Evolutionary conservation across 2,797 vertebrate species (phyloP), one percentile per base, ranked within the genome.

Genomic region (Molossus molossus): DNA sequence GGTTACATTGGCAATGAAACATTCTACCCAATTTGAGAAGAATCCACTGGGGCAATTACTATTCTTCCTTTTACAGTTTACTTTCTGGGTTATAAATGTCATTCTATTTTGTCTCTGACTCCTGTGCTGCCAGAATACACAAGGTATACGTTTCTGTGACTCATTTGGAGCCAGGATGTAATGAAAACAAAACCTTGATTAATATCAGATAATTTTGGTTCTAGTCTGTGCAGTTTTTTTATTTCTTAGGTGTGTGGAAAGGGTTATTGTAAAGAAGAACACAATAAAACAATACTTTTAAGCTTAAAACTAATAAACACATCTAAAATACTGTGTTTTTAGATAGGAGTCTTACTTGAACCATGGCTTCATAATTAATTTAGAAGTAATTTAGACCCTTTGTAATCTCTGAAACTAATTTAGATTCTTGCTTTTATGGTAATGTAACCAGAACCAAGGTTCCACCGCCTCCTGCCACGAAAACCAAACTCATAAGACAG

Each of bases 331-430:
- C 10, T 58, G 17, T 88, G n/a, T 60, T 84, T 93, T 84, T 89
- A 80, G 65, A 57, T 87, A 57, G 65, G 14, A 29, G 12, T 91
- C 93, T 94, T 50, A 79, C 81, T 62, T 93, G 72, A 95, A 73
- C 75, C 29, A 33, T 87, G 40, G 72, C 33, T 94, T 91, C 33
- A 72, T 82, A 93, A 55, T 90, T 94, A 48, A 82, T 90, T 91
- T 90, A 40, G 60, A 75, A 77, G 18, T 94, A 65, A 77, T 94
- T 94, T 95, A n/a, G 33, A 80, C 13, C 72, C 50, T 93, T 72
- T 27, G 20, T 88, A 84, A 80, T 65, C 5, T 84, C 45, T 48
- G 25, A 88, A 92, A 45, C 76, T 86, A 91, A 93, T 91, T 84
- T 87, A 87, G 45, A 64, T 79, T 79, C 25, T 55, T 95, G 69